Percentiles rank a stretch among this genome's conserved stretches.
Evolutionary conservation across 2,797 vertebrate species (phyloP).

Genomic region (Agapornis canus): DNA sequence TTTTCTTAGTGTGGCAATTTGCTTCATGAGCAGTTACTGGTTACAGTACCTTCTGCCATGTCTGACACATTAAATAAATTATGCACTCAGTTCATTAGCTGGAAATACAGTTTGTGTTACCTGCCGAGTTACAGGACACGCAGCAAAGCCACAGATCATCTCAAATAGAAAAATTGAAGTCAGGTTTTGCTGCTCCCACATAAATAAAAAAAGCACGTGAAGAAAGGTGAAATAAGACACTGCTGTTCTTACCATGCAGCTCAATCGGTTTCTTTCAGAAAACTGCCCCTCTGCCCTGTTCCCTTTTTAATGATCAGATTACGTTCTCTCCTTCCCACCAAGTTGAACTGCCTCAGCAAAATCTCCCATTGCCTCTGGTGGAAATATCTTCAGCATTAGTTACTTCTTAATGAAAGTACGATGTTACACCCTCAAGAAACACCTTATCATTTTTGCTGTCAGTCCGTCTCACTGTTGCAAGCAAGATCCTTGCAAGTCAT

Average conservation of each 20-base stretch:
- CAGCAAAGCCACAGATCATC: slow-evolving; percentile 3
- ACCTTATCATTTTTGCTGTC: neutral
- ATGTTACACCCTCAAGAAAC: neutral
- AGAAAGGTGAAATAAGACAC: neutral
- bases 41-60: slow-evolving; percentile 52
- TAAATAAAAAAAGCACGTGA: neutral
- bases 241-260: neutral
- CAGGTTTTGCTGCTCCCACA: neutral
- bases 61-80: slow-evolving; percentile 66
- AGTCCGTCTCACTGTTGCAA: neutral
- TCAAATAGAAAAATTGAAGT: neutral
- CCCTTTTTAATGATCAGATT: neutral
- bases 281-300: neutral
- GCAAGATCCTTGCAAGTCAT: neutral
- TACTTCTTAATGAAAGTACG: neutral
- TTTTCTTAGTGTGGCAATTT: slow-evolving; percentile 64
- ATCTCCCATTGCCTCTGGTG: neutral
- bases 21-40: slow-evolving; percentile 21
- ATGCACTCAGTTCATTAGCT: slow-evolving; percentile 54
- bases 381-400: neutral
- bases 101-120: slow-evolving; percentile 49
- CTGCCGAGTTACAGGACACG: neutral
- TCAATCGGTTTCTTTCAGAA: neutral
- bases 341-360: neutral
- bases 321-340: neutral